phyloP scores from a whole-genome alignment of 2,888 invertebrate genomes.

The Torymus tubicola region DNA sequence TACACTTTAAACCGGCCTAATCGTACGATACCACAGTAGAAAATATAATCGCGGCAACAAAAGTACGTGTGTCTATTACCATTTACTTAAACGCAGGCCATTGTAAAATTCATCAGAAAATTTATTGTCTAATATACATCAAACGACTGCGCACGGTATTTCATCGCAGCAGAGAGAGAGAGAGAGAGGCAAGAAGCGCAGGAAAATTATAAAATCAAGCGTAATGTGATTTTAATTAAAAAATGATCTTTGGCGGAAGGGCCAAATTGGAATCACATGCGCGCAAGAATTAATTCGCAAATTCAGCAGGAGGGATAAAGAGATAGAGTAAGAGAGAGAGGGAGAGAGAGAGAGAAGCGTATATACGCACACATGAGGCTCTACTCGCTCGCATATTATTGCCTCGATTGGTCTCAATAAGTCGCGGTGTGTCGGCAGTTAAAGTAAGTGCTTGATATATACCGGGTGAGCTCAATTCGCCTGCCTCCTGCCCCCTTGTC shows the following conservation, averaged over 20 bases:
- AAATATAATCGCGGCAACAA: too few relatives aligned
- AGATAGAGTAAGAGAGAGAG: too few relatives aligned
- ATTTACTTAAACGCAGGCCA: too few relatives aligned
- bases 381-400: conserved; percentile 64
- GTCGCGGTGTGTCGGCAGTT: conserved; percentile 63
- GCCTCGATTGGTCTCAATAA: conserved; percentile 70
- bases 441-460: conserved; percentile 51
- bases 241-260: conserved; percentile 52
- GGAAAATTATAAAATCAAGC: conserved; percentile 29
- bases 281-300: conserved; percentile 63
- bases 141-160: not conserved
- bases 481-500: not conserved
- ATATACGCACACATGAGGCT: not conserved
- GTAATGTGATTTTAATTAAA: conserved; percentile 48
- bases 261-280: conserved; percentile 64
- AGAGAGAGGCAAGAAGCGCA: not conserved
- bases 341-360: too few relatives aligned
- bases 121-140: too few relatives aligned
- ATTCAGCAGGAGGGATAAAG: conserved; percentile 55
- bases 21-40: too few relatives aligned
- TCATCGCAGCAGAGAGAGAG: not conserved
- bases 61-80: too few relatives aligned
- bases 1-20: too few relatives aligned
- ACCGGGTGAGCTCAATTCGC: conserved; percentile 33
- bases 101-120: too few relatives aligned